Percentiles rank a stretch among this genome's conserved stretches.
Evolutionary conservation across 2,888 invertebrate genomes (phyloP).

Genomic region (Cephalotes varians): DNA sequence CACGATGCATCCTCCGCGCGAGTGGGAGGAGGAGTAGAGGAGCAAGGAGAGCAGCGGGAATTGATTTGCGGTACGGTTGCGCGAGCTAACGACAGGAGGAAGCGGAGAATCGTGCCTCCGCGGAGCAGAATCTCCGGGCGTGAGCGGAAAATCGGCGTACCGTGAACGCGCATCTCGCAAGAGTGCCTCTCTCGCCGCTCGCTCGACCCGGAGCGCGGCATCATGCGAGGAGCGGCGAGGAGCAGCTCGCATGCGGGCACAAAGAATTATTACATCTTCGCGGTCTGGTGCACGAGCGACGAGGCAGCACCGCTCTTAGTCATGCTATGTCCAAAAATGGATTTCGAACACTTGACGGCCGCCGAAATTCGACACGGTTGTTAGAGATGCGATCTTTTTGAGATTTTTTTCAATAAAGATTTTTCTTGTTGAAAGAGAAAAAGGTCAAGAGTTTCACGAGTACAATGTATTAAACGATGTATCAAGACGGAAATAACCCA

Average conservation of each 20-base stretch:
- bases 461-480: too few species aligned
- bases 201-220: slow-evolving; percentile 18
- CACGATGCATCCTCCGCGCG: not conserved
- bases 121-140: slow-evolving; percentile 53
- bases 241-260: slow-evolving; percentile 74
- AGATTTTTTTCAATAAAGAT: too few species aligned
- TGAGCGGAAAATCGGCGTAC: slow-evolving; percentile 65
- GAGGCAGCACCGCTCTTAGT: slow-evolving; percentile 66
- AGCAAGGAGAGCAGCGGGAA: slow-evolving; percentile 8
- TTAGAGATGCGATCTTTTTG: slow-evolving; percentile 6
- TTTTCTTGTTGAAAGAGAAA: too few species aligned
- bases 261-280: slow-evolving; percentile 83
- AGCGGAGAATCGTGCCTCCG: slow-evolving; percentile 44
- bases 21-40: not conserved
- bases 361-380: slow-evolving; percentile 1
- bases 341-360: slow-evolving; percentile 52
- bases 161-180: slow-evolving; percentile 59
- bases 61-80: slow-evolving; percentile 55
- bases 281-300: slow-evolving; percentile 79
- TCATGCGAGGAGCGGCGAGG: slow-evolving; percentile 42
- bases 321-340: slow-evolving; percentile 74
- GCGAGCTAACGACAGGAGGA: slow-evolving; percentile 52
- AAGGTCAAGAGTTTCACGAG: not conserved
- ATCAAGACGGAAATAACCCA: too few species aligned
- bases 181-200: slow-evolving; percentile 40